Conservation (phyloP, 2,888 invertebrate species). For the Mythimna ferrago region DNA sequence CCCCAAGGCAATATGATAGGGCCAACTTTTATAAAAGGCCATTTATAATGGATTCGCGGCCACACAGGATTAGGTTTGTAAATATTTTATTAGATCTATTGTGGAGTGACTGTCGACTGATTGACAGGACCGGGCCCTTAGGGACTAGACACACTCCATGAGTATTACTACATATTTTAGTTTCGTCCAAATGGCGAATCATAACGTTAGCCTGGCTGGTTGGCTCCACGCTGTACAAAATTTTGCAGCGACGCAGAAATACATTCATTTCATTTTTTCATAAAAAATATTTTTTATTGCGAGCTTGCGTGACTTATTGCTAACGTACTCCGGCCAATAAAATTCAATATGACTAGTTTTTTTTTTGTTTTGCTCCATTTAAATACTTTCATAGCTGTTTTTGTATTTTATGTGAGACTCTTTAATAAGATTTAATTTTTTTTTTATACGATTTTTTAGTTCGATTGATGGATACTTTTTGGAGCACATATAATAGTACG, state of each 20-base stretch:
- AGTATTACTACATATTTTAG: slow-evolving; percentile 64
- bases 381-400: slow-evolving; percentile 22
- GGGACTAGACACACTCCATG: slow-evolving; percentile 67
- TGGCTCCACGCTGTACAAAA: slow-evolving; percentile 17
- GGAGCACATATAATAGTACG: no score
- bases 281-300: slow-evolving; percentile 59
- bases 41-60: slow-evolving; percentile 86
- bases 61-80: slow-evolving; percentile 86
- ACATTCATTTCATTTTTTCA: slow-evolving; percentile 47
- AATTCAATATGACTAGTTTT: slow-evolving; percentile 63
- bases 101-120: slow-evolving; percentile 81
- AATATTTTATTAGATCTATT: slow-evolving; percentile 88
- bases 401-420: slow-evolving; percentile 29
- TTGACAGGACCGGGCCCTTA: slow-evolving; percentile 83
- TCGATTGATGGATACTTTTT: neutral
- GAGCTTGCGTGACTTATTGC: slow-evolving; percentile 64
- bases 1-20: slow-evolving; percentile 78
- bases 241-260: slow-evolving; percentile 42
- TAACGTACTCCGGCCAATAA: slow-evolving; percentile 60
- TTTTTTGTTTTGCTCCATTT: slow-evolving; percentile 51
- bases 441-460: neutral
- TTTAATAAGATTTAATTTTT: slow-evolving; percentile 13
- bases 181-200: slow-evolving; percentile 60
- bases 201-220: slow-evolving; percentile 38
- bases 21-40: slow-evolving; percentile 79